These are phyloP conservation scores for Calephelis virginiensis DNA, from an alignment of 1,140 invertebrate species.

Conservation along the genomic window DNA sequence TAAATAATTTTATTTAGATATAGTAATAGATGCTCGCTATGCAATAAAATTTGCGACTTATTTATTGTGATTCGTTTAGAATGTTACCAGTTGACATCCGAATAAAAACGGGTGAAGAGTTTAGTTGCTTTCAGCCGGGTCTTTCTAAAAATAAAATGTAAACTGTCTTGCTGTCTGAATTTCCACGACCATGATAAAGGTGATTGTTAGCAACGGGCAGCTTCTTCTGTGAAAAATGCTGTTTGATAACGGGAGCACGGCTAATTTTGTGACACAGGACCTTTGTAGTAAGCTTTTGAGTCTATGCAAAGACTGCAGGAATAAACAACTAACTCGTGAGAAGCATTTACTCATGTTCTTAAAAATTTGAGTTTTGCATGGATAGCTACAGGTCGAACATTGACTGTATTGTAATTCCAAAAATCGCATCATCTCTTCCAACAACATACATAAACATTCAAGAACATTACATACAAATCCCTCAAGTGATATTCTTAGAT, in stretches of 20 bases:
- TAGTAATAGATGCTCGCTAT: constrained; percentile 23
- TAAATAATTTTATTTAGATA: too few relatives aligned
- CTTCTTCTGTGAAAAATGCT: constrained; percentile 13
- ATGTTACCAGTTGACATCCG: constrained; percentile 22
- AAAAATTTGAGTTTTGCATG: constrained; percentile 17
- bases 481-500: not conserved
- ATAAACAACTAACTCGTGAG: constrained; percentile 21
- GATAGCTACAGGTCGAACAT: constrained; percentile 14
- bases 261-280: constrained; percentile 20
- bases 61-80: constrained; percentile 32
- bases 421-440: not conserved
- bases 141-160: not conserved
- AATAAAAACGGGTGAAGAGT: constrained; percentile 23
- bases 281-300: constrained; percentile 11
- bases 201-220: constrained; percentile 10
- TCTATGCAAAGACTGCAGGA: constrained; percentile 6
- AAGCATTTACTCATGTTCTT: constrained; percentile 23
- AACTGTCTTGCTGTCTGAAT: constrained; percentile 24
- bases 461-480: not conserved
- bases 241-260: constrained; percentile 20
- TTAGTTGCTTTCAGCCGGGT: constrained; percentile 9
- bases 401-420: constrained; percentile 4
- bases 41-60: constrained; percentile 24
- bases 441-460: not conserved
- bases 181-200: constrained; percentile 34